Evolutionary conservation across 2,113 vertebrate genomes (phyloP).

Genomic region (Burhinus oedicnemus): DNA sequence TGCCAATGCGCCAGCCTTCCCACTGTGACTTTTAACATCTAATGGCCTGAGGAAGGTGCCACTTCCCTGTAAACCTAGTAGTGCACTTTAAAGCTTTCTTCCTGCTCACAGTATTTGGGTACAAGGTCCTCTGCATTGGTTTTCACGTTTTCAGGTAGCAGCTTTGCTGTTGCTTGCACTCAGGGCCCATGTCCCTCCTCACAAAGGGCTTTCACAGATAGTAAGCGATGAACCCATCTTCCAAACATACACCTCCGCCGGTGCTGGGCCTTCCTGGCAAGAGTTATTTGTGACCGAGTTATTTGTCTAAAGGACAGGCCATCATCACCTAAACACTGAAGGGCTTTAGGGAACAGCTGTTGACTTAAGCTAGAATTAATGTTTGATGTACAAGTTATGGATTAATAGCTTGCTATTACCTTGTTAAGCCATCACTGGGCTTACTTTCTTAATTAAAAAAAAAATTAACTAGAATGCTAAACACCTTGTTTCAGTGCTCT

Average conservation of each 20-base stretch:
- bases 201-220: not conserved
- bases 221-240: not conserved
- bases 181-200: not conserved
- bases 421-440: not conserved
- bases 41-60: not conserved
- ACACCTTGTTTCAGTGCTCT: rapidly evolving
- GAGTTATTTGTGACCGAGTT: not conserved
- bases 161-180: not conserved
- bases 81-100: rapidly evolving
- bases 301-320: not conserved
- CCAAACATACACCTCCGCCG: not conserved
- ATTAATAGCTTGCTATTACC: not conserved
- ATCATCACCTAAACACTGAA: not conserved
- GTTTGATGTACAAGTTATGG: not conserved
- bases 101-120: not conserved
- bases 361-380: not conserved
- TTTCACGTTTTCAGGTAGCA: not conserved
- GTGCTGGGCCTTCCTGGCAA: not conserved
- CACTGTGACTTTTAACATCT: not conserved
- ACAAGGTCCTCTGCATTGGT: not conserved
- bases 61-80: not conserved
- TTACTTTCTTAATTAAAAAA: not conserved
- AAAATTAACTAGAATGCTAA: not conserved
- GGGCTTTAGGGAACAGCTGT: not conserved
- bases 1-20: not conserved